Evolutionary conservation across 2,113 vertebrate genomes (phyloP), one percentile per base, ranked within the genome.

Genomic region (Macrotus californicus): DNA sequence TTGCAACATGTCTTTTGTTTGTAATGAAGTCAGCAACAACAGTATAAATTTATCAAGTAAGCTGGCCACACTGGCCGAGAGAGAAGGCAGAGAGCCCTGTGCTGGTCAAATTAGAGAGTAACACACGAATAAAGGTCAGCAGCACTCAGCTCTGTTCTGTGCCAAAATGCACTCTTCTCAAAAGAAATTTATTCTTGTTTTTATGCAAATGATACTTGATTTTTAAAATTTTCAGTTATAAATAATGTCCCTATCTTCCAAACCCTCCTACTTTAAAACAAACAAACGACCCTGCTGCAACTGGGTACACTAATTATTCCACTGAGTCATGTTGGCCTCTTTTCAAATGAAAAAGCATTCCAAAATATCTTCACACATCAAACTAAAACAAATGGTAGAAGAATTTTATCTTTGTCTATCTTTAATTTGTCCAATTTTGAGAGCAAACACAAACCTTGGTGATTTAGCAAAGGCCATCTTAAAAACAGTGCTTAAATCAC

Each of bases 181-280:
- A 75, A 73, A 41, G 36, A 73, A 73, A 16, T 48, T 48, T 50
- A 59, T 52, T 82, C 36, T 36, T 88, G 14, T 36, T 89, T 39
- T 93, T 39, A 56, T 13, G 39, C 36, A 67, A 87, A 66, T 61
- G 3, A 39, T 11, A 43, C 22, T 31, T 50, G 80, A 90, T 96
- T 76, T 96, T 89, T 90, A 87, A 87, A 88, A 79, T 97, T 97
- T 92, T 93, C 64, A 21, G 29, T 56, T 96, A 89, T 93, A 96
- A 97, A 97, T 96, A 97, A 96, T 61, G 87, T 96, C 72, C 66
- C 77, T 80, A 22, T 95, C 97, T 95, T 92, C 96, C 94, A 97
- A 95, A 95, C 75, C 59, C 59, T 94, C 19, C 85, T 93, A 52
- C 29, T 21, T 61, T 29, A 92, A 87, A 69, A 94, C 87, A 92